Base-by-base conservation (phyloP, 1,140 invertebrate species). In the Hylaeus volcanicus region DNA sequence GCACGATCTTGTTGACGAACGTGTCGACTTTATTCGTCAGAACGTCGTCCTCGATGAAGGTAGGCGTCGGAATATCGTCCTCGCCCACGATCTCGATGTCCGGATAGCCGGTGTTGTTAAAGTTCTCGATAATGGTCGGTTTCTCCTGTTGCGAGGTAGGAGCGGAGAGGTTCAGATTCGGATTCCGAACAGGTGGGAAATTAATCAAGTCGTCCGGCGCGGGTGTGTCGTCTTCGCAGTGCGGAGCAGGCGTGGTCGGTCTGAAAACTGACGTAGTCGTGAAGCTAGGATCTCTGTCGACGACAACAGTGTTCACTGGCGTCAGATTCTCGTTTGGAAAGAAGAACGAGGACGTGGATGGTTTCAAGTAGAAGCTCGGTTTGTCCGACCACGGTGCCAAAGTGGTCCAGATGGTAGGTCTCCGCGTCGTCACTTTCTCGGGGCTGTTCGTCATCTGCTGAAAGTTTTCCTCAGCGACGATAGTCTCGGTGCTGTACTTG, bases 161-260 rank as follows among this genome's bases (percentile, higher is more conserved):
- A 5, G 92, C 93, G 0, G 96, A 96, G 76, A 95, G 95, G 75
- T 97, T 97, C 0, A 97, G 91, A 92, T 96, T 96, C 0, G 97
- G 97, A 91, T 97, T 97, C 71, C 96, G 94, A 2, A 97, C 97
- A 0, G 97, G 97, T 48, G 97, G 97, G 92, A 97, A 97, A 82
- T 97, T 97, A 37, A 96, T 95, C 5, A 96, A 91, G 77, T 97
- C 96, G 81, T 97, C 96, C 0, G 95, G 94, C 0, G 93, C 90
- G 1, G 95, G 94, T 0, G 95, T 96, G 73, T 95, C 92, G 0
- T 93, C 91, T 1, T 92, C 91, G 68, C 88, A 90, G 14, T 81
- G 87, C 9, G 83, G 86, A 1, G 26, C 5, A 0, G 81, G 80
- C 0, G 90, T 90, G 4, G 86, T 84, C 1, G 81, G 12, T 43